Evolutionary conservation across 2,113 vertebrate species (phyloP).

Genomic region (Antennarius striatus): DNA sequence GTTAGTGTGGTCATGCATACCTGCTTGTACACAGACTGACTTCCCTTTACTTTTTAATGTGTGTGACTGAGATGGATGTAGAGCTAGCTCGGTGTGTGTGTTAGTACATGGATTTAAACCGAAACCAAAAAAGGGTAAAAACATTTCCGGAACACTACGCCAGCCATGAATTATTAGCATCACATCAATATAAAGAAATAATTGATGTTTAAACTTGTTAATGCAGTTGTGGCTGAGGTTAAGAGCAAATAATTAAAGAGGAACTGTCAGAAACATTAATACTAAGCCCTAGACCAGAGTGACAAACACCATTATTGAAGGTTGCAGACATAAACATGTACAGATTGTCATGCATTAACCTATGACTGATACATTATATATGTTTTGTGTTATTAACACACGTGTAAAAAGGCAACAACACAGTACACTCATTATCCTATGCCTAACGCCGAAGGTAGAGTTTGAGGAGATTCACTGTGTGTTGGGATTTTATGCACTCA

Average conservation of each 20-base stretch:
- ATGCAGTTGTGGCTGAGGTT: constrained; percentile 30
- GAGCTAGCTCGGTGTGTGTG: background rate
- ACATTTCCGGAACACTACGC: constrained; percentile 45
- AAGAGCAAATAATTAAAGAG: constrained; percentile 26
- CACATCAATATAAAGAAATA: constrained; percentile 36
- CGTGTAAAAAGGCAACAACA: constrained; percentile 48
- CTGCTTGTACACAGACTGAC: background rate
- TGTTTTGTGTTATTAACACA: constrained; percentile 50
- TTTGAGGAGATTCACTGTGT: constrained; percentile 19
- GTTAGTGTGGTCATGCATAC: background rate
- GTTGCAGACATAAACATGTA: constrained; percentile 63
- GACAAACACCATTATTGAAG: constrained; percentile 56
- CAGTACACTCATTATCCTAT: constrained; percentile 27
- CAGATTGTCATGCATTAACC: constrained; percentile 79
- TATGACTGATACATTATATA: constrained; percentile 64
- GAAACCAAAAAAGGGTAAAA: constrained; percentile 45
- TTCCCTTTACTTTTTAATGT: background rate
- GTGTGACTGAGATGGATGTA: constrained; percentile 4
- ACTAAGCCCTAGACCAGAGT: constrained; percentile 55
- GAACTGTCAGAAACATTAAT: constrained; percentile 42
- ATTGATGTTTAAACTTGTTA: constrained; percentile 22
- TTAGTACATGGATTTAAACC: background rate
- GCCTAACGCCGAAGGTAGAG: constrained; percentile 29
- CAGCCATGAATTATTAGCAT: constrained; percentile 10
- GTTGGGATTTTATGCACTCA: constrained; percentile 5